Evolutionary conservation across 2,888 invertebrate genomes (phyloP).

Genomic region (Chloromyia formosa): DNA sequence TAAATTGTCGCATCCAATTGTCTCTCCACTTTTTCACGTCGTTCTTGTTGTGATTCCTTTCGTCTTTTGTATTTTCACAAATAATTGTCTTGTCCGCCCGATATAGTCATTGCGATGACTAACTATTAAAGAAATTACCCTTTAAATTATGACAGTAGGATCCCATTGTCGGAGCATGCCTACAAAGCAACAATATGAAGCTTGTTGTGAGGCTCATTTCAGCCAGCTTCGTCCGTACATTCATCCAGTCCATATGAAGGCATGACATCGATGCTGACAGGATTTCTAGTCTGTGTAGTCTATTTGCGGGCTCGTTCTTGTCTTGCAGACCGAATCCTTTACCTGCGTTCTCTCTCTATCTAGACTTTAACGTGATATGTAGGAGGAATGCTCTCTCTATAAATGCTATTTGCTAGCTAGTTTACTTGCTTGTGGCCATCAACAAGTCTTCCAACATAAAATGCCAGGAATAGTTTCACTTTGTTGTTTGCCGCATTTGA

Average conservation of each 20-base stretch:
- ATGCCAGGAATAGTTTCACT: conserved; percentile 47
- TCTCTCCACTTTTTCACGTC: no score
- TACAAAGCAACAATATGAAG: not conserved
- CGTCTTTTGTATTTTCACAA: not conserved
- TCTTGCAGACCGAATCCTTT: not conserved
- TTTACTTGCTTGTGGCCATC: not conserved
- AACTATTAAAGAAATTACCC: conserved; percentile 35
- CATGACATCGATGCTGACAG: conserved; percentile 23
- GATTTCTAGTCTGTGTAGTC: conserved; percentile 26
- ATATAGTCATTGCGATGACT: conserved; percentile 34
- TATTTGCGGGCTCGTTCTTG: conserved; percentile 8
- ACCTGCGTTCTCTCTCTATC: not conserved
- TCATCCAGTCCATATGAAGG: not conserved
- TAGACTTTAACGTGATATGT: not conserved
- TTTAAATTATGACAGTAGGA: conserved; percentile 33
- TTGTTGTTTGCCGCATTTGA: conserved; percentile 43
- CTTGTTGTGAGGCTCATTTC: not conserved
- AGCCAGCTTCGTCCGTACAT: not conserved
- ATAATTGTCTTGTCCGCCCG: conserved; percentile 31
- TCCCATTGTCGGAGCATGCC: not conserved
- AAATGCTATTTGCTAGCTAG: not conserved
- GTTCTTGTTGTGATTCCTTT: not conserved
- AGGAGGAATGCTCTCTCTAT: conserved; percentile 1
- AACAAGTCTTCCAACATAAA: conserved; percentile 47
- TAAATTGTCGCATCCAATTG: no score